Conservation (phyloP, 2,113 vertebrate genomes). For the Chaetorhynchus papuensis region DNA sequence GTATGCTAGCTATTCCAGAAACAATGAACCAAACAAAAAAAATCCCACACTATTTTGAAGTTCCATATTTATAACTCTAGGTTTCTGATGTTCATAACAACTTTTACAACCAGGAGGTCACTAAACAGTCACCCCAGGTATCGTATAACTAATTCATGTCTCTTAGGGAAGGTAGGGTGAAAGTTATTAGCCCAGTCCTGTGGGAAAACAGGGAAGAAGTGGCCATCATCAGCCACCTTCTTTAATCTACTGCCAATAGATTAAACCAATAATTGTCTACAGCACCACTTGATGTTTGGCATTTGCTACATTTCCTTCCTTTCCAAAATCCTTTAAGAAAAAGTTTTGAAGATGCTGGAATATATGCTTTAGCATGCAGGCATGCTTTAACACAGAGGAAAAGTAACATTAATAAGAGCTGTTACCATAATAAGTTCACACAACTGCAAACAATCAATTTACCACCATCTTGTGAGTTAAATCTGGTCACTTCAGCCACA, state of each 20-base stretch:
- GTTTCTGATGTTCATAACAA: not conserved
- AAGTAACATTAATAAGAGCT: not conserved
- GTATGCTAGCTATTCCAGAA: not conserved
- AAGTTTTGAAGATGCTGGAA: not conserved
- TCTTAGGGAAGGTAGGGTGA: not conserved
- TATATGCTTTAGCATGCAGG: not conserved
- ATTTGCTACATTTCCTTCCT: constrained; percentile 34
- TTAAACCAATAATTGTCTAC: constrained; percentile 19
- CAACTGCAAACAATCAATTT: not conserved
- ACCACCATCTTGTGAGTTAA: not conserved
- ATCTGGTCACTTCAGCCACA: not conserved
- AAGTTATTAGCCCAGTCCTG: not conserved
- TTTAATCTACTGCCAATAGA: constrained; percentile 44
- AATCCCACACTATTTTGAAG: not conserved
- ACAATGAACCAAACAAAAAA: not conserved
- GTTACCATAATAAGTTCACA: not conserved
- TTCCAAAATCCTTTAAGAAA: not conserved
- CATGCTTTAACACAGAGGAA: not conserved
- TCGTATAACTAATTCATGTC: not conserved
- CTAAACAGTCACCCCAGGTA: not conserved
- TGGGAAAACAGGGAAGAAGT: constrained; percentile 10
- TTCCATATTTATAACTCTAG: not conserved
- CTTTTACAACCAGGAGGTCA: not conserved
- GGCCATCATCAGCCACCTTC: not conserved
- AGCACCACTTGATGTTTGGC: not conserved